A percentile compares a stretch with the other conserved stretches of the same genome.
Evolutionary conservation across 2,113 vertebrate species (phyloP).

Genomic region (Pleuronectes platessa): DNA sequence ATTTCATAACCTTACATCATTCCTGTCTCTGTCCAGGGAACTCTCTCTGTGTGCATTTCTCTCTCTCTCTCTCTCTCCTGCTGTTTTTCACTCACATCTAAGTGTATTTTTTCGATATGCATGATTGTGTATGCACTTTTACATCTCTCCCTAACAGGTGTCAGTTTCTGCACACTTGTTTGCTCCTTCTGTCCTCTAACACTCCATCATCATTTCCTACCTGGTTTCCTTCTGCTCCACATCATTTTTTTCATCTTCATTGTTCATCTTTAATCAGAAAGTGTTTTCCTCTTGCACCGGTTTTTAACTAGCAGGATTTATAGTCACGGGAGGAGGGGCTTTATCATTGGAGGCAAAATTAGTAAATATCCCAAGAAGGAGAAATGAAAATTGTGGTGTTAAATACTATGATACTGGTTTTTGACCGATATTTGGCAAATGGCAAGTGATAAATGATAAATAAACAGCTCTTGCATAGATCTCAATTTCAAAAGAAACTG

Average conservation of each 20-base stretch:
- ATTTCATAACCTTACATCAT: conserved; percentile 77
- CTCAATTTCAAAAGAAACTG: no score
- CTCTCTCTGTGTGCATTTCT: background rate
- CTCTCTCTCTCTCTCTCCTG: background rate
- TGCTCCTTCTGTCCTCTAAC: background rate
- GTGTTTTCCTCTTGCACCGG: no score
- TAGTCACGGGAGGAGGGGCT: no score
- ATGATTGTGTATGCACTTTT: background rate
- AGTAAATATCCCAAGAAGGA: no score
- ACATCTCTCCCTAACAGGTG: conserved; percentile 26
- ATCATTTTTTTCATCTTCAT: background rate
- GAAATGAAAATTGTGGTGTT: no score
- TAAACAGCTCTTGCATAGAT: no score
- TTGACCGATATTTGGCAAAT: no score
- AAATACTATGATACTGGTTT: no score
- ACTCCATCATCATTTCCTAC: conserved; percentile 27
- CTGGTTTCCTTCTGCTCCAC: conserved; percentile 9
- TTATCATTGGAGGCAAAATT: no score
- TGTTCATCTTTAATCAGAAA: no score
- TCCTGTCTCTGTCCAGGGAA: conserved; percentile 57
- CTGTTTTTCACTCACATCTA: conserved; percentile 6
- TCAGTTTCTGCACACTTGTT: conserved; percentile 40
- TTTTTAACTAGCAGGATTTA: no score
- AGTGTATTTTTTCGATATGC: background rate
- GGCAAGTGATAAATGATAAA: no score